A percentile compares a stretch with the other conserved stretches of the same genome.
These are phyloP conservation scores for Ciconia nigra DNA, from an alignment of 2,797 vertebrate species.

Conservation along the genomic window DNA sequence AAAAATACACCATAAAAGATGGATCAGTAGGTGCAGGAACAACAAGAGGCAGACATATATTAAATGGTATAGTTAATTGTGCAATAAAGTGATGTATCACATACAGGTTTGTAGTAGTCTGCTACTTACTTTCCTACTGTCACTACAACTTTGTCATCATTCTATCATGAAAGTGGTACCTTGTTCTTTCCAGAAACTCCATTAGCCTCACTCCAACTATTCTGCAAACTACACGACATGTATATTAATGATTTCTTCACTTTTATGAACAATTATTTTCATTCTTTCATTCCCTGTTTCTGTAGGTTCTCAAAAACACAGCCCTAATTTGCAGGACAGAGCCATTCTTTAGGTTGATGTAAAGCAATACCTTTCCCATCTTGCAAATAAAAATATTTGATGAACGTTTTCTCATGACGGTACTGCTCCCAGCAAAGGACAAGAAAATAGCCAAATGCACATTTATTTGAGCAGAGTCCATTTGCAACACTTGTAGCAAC, in stretches of 20 bases:
- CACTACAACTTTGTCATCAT: background rate
- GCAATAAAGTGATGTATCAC: background rate
- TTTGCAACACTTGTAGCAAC: background rate
- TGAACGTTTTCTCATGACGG: fast-evolving
- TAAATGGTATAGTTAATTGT: background rate
- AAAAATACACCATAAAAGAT: background rate
- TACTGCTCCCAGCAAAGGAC: background rate
- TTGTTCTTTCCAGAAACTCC: background rate
- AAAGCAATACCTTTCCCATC: background rate
- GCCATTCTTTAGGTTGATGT: background rate
- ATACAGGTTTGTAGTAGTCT: background rate
- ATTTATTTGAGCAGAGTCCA: background rate
- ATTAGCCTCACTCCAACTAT: background rate
- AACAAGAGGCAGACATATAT: background rate
- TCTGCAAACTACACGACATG: background rate
- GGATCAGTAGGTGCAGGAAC: background rate
- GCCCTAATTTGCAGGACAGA: background rate
- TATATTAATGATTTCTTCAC: background rate
- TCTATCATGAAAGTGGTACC: fast-evolving
- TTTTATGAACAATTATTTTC: background rate
- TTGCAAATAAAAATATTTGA: background rate
- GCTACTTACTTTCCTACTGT: background rate
- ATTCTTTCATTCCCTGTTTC: background rate
- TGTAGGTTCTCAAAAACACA: background rate
- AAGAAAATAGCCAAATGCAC: background rate